Conservation (phyloP, 2,888 invertebrate genomes). For the Andricus quercusramuli region DNA sequence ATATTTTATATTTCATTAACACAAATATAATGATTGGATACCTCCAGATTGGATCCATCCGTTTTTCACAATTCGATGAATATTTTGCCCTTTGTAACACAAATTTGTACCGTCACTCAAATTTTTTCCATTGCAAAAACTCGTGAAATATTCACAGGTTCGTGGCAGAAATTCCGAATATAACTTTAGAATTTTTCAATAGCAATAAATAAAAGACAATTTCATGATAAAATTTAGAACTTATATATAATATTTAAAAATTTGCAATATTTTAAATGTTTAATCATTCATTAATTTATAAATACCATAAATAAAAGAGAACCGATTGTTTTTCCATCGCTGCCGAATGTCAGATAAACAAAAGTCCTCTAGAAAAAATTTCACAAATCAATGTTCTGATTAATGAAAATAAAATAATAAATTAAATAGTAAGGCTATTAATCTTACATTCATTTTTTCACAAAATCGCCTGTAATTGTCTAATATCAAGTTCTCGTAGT, state of each 20-base stretch:
- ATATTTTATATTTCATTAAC: not conserved
- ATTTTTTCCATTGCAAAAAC: slow-evolving; percentile 79
- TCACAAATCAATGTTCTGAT: no score
- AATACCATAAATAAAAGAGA: slow-evolving; percentile 82
- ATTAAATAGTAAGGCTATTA: slow-evolving; percentile 60
- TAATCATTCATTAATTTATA: not conserved
- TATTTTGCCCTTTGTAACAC: slow-evolving; percentile 65
- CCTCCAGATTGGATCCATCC: slow-evolving; percentile 87
- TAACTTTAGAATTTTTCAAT: slow-evolving; percentile 76
- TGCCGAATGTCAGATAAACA: slow-evolving; percentile 81
- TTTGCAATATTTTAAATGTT: not conserved
- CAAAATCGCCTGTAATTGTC: slow-evolving; percentile 78
- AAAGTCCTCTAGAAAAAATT: slow-evolving; percentile 80
- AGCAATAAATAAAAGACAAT: no score
- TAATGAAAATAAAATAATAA: no score
- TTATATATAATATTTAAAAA: not conserved
- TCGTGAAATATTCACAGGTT: slow-evolving; percentile 82
- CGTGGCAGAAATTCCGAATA: slow-evolving; percentile 82
- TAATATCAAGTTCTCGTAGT: slow-evolving; percentile 79
- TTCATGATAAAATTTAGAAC: slow-evolving; percentile 25
- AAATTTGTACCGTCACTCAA: slow-evolving; percentile 55
- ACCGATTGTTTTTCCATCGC: slow-evolving; percentile 79
- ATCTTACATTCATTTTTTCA: slow-evolving; percentile 76
- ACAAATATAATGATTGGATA: slow-evolving; percentile 55
- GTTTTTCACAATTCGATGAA: slow-evolving; percentile 82